Evolutionary conservation across 1,140 invertebrate genomes (phyloP).

Genomic region (Stenopsyche tienmushanensis): DNA sequence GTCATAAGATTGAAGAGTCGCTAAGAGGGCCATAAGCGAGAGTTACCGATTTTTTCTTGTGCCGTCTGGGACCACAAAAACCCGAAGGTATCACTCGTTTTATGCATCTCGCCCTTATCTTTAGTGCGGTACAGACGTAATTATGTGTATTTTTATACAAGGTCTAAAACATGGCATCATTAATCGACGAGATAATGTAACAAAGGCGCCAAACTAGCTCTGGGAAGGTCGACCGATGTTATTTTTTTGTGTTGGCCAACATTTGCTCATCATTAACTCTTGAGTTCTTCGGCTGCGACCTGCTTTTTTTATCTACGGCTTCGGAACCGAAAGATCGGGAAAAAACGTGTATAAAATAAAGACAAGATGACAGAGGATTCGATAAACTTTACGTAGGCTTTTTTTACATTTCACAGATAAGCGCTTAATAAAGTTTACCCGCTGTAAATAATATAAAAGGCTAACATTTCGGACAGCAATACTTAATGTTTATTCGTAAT

Average conservation of each 20-base stretch:
- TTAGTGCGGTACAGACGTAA: conserved; percentile 40
- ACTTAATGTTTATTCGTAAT: no score
- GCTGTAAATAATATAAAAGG: no score
- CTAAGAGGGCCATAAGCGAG: no score
- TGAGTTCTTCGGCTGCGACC: conserved; percentile 25
- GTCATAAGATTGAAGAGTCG: no score
- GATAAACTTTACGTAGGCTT: conserved; percentile 35
- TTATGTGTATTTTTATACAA: conserved; percentile 42
- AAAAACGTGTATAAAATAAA: conserved; percentile 26
- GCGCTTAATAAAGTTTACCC: conserved; percentile 9
- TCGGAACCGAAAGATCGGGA: conserved; percentile 4
- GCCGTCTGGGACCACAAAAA: conserved; percentile 9
- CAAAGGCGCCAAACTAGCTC: conserved; percentile 34
- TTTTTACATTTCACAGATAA: conserved; percentile 40
- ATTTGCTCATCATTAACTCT: conserved; percentile 39
- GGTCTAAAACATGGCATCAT: conserved; percentile 41
- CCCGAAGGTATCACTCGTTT: conserved; percentile 21
- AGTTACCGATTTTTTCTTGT: conserved; percentile 13
- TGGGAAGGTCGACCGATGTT: conserved; percentile 5
- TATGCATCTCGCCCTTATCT: conserved; percentile 39
- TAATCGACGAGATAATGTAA: conserved; percentile 40
- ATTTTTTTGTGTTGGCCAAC: conserved; percentile 19
- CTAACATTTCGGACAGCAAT: no score
- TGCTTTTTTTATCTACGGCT: conserved; percentile 1
- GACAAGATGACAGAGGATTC: conserved; percentile 25